phyloP scores from a whole-genome alignment of 2,113 vertebrate genomes.

The Corydoras sp. region DNA sequence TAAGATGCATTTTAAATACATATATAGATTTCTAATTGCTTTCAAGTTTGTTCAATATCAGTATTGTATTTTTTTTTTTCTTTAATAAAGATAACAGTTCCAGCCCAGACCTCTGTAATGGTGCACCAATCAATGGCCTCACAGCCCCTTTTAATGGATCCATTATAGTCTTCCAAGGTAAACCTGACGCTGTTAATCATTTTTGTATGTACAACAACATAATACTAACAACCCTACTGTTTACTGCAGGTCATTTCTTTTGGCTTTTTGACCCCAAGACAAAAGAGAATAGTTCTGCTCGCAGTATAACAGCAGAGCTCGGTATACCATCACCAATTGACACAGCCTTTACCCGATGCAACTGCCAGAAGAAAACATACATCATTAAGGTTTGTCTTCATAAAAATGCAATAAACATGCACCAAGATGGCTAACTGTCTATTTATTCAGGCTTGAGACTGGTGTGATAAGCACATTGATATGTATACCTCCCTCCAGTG shows the following conservation, averaged over 20 bases:
- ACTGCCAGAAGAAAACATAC: slow-evolving; percentile 81
- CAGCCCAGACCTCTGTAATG: slow-evolving; percentile 73
- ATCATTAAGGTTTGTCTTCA: slow-evolving; percentile 77
- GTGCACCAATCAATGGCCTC: slow-evolving; percentile 71
- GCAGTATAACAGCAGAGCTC: slow-evolving; percentile 73
- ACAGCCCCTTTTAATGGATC: slow-evolving; percentile 80
- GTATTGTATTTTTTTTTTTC: not conserved
- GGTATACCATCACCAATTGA: slow-evolving; percentile 83
- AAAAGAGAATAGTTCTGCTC: slow-evolving; percentile 57
- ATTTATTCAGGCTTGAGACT: no score
- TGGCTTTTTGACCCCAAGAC: slow-evolving; percentile 73
- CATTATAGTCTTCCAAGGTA: slow-evolving; percentile 81
- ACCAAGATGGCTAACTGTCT: no score
- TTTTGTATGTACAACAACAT: not conserved
- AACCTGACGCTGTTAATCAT: not conserved
- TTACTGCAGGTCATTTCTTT: slow-evolving; percentile 72
- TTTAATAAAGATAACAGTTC: slow-evolving; percentile 46
- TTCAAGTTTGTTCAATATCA: no score
- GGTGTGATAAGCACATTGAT: no score
- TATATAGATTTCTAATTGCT: no score
- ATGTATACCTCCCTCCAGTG: no score
- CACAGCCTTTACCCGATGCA: slow-evolving; percentile 81
- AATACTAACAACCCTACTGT: not conserved
- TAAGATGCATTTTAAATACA: no score
- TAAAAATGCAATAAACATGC: no score